These are phyloP conservation scores for Drosophila formosana DNA, from an alignment of 2,888 invertebrate genomes.

Conservation along the genomic window DNA sequence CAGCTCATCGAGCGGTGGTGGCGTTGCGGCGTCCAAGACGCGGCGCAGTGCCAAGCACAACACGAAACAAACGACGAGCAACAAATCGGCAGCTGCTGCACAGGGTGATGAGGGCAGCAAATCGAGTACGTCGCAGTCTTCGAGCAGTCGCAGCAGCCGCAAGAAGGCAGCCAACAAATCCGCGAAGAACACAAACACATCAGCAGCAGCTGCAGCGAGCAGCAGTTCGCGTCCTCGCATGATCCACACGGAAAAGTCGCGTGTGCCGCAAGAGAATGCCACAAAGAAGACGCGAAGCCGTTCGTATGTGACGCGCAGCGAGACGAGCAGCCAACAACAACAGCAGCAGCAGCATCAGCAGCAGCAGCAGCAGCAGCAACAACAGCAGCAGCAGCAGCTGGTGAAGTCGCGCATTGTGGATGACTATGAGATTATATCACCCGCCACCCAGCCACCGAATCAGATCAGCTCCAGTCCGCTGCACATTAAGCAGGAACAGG, in stretches of 20 bases:
- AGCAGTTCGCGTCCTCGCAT: conserved; percentile 88
- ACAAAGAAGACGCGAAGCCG: conserved; percentile 87
- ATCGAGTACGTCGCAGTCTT: conserved; percentile 20
- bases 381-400: conserved; percentile 40
- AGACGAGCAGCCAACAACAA: conserved; percentile 24
- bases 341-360: conserved; percentile 19
- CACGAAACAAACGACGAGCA: not conserved
- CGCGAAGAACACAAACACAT: conserved; percentile 24
- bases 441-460: conserved; percentile 81
- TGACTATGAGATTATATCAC: conserved; percentile 83
- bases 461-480: conserved; percentile 83
- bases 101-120: conserved; percentile 6
- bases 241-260: conserved; percentile 91
- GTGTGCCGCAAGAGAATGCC: conserved; percentile 85
- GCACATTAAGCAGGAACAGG: conserved; percentile 79
- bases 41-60: conserved; percentile 48
- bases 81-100: conserved; percentile 15
- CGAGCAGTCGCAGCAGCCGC: conserved; percentile 60
- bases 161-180: conserved; percentile 53
- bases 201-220: conserved; percentile 27
- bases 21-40: conserved; percentile 60
- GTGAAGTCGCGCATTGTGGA: conserved; percentile 76
- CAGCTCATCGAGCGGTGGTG: conserved; percentile 34
- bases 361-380: too few species aligned
- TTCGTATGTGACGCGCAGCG: conserved; percentile 86